Conservation (phyloP, 2,113 vertebrate genomes). For the Trinectes maculatus region DNA sequence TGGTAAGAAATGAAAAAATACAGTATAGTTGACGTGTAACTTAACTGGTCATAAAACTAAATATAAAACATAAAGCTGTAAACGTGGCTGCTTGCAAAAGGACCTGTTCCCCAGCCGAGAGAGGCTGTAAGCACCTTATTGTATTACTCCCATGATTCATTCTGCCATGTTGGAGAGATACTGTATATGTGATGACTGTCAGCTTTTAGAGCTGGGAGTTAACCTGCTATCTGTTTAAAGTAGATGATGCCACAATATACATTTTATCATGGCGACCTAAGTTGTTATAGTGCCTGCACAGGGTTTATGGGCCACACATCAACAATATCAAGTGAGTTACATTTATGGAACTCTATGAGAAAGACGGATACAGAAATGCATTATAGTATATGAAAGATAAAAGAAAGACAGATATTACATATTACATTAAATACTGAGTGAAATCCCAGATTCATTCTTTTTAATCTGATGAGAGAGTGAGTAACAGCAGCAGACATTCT, state of each 20-base stretch:
- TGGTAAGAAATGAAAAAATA: neutral
- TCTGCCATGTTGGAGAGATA: neutral
- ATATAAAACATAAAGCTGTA: conserved; percentile 23
- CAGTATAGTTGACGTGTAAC: conserved; percentile 3
- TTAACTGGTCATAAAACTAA: neutral
- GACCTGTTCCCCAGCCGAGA: neutral
- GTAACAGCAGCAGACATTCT: neutral
- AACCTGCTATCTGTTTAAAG: conserved; percentile 46
- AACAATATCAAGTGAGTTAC: conserved; percentile 15
- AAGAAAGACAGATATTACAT: too few species aligned
- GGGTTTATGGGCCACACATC: conserved; percentile 56
- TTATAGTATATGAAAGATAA: too few species aligned
- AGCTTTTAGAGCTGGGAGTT: conserved; percentile 54
- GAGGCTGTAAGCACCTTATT: conserved; percentile 8
- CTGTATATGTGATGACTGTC: conserved; percentile 28
- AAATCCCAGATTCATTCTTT: conserved; percentile 14
- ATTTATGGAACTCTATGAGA: neutral
- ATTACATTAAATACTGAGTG: too few species aligned
- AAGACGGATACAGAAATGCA: neutral
- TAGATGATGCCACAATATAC: neutral
- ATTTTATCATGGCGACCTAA: conserved; percentile 1
- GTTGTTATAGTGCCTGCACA: conserved; percentile 37
- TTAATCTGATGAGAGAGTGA: neutral
- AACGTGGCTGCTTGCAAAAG: neutral
- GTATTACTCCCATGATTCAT: conserved; percentile 21